Conservation (phyloP, 2,113 vertebrate genomes). For the Hemiprocne comata region DNA sequence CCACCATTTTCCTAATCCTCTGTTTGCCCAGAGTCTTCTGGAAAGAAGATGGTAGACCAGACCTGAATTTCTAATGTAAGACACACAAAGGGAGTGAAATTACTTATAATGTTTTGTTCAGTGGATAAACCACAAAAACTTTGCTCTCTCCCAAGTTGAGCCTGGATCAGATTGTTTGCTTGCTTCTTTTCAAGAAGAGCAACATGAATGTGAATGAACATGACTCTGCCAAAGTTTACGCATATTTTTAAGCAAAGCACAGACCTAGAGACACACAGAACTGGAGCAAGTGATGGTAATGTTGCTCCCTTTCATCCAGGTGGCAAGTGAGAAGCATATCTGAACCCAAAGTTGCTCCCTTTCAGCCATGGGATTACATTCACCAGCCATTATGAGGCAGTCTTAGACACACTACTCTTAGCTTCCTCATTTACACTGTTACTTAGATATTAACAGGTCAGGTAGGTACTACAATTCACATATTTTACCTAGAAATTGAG, state of each 20-base stretch:
- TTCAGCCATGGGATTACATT: background rate
- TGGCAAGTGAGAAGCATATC: background rate
- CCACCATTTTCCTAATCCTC: constrained; percentile 61
- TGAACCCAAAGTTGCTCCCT: background rate
- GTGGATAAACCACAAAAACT: background rate
- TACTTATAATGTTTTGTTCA: background rate
- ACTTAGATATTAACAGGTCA: background rate
- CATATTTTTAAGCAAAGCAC: background rate
- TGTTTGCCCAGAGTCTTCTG: constrained; percentile 49
- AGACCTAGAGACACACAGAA: background rate
- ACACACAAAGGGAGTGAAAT: constrained; percentile 18
- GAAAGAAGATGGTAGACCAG: constrained; percentile 50
- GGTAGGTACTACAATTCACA: background rate
- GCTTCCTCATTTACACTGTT: background rate
- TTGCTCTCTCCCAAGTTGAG: background rate
- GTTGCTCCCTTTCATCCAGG: background rate
- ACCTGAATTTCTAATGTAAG: constrained; percentile 47
- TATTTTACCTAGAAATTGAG: background rate
- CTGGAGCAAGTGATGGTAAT: background rate
- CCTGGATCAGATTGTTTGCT: background rate
- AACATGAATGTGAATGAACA: background rate
- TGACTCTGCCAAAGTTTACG: background rate
- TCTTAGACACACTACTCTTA: background rate
- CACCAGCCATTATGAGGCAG: background rate
- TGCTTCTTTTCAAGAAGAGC: background rate